phyloP scores from a whole-genome alignment of 2,113 vertebrate genomes.

The Phrynosoma platyrhinos region DNA sequence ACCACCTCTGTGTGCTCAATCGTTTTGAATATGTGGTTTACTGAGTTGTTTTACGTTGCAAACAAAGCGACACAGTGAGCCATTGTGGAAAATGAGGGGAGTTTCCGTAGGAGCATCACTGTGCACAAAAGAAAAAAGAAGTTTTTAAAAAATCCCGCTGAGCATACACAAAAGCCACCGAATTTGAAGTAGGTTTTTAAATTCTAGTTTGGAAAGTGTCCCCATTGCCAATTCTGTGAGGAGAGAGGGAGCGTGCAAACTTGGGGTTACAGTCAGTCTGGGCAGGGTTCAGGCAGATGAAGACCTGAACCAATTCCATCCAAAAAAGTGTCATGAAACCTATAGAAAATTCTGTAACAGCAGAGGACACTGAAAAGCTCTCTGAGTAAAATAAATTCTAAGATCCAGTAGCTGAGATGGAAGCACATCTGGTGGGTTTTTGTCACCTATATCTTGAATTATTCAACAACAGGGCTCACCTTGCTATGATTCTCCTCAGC shows the following conservation, averaged over 20 bases:
- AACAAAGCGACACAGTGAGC: background rate
- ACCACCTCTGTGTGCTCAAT: background rate
- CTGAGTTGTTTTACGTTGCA: background rate
- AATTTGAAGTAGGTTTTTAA: background rate
- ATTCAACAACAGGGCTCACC: background rate
- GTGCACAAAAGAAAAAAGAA: background rate
- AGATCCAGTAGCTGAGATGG: background rate
- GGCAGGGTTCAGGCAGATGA: background rate
- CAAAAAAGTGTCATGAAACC: background rate
- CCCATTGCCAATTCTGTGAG: background rate
- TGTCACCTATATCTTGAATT: background rate
- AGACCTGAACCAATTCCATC: background rate
- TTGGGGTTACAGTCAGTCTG: too few relatives aligned
- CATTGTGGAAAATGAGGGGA: background rate
- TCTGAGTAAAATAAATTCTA: background rate
- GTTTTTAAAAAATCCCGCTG: background rate
- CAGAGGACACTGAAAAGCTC: background rate
- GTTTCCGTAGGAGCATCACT: background rate
- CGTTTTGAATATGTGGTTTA: background rate
- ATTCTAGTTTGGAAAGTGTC: background rate
- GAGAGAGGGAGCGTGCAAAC: background rate
- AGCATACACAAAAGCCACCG: background rate
- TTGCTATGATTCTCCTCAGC: background rate
- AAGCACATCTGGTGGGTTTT: background rate
- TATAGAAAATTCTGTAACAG: too few relatives aligned